Evolutionary conservation across 2,113 vertebrate genomes (phyloP).

Genomic region (Sapayoa aenigma): DNA sequence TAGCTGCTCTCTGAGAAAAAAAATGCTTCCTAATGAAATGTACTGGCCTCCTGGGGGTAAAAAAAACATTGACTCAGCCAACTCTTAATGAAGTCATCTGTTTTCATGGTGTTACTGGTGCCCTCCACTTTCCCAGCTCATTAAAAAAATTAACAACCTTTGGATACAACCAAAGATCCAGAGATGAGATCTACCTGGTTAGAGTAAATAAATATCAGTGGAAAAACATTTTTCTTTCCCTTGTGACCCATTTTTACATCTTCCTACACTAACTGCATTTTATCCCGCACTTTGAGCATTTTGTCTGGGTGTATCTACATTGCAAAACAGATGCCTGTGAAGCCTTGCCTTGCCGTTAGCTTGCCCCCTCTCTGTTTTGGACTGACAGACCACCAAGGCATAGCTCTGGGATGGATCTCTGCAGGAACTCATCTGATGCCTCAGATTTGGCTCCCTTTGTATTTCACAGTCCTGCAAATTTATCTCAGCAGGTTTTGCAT

Average conservation of each 20-base stretch:
- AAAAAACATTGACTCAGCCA: constrained; percentile 40
- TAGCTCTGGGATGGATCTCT: neutral
- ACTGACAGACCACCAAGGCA: neutral
- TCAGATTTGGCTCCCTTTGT: neutral
- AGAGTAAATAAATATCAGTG: neutral
- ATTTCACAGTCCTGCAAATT: neutral
- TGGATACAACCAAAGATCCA: neutral
- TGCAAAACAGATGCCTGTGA: neutral
- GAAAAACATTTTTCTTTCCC: neutral
- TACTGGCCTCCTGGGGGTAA: constrained; percentile 42
- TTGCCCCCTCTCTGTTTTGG: neutral
- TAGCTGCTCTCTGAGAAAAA: constrained; percentile 8
- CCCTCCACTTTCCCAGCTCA: constrained; percentile 37
- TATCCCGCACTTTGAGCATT: neutral
- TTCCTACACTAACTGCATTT: neutral
- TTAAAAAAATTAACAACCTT: constrained; percentile 53
- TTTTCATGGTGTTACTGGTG: constrained; percentile 45
- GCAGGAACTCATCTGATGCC: neutral
- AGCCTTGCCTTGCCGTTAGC: neutral
- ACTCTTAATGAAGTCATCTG: constrained; percentile 58
- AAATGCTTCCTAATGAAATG: constrained; percentile 59
- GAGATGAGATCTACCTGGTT: constrained; percentile 2
- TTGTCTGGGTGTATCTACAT: neutral
- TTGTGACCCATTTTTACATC: neutral
- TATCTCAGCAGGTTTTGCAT: neutral